phyloP scores from a whole-genome alignment of 2,113 vertebrate genomes.

The Gadus chalcogrammus region DNA sequence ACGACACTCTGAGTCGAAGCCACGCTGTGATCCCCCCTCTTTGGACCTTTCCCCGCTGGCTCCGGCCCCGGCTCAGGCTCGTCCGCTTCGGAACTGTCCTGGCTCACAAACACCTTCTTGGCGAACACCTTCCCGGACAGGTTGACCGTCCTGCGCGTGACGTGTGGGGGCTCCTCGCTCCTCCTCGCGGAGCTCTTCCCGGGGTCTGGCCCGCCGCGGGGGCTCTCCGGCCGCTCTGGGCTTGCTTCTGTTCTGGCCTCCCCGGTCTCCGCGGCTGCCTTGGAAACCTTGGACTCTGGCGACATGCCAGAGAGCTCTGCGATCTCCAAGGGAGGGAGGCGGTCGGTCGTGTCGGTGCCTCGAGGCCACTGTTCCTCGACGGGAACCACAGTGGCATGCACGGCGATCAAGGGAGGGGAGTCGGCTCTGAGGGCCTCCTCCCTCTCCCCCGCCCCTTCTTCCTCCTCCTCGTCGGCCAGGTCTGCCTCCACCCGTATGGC shows the following conservation, averaged over 20 bases:
- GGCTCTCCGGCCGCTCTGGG: constrained; percentile 19
- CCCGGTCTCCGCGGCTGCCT: constrained; percentile 19
- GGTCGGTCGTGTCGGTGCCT: background rate
- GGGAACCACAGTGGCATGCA: constrained; percentile 58
- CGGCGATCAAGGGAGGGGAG: constrained; percentile 52
- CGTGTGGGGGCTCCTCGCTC: background rate
- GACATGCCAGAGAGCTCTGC: constrained; percentile 23
- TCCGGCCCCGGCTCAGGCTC: constrained; percentile 15
- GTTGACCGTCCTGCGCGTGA: constrained; percentile 64
- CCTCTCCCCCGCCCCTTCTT: constrained; percentile 37
- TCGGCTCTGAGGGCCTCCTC: constrained; percentile 53
- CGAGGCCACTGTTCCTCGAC: constrained; percentile 36
- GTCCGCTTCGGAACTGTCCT: constrained; percentile 37
- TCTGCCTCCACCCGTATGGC: constrained; percentile 71
- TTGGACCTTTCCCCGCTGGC: background rate
- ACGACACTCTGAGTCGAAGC: constrained; percentile 23
- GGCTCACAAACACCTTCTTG: constrained; percentile 45
- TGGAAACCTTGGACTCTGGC: constrained; percentile 33
- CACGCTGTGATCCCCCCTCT: constrained; percentile 10
- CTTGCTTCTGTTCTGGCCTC: constrained; percentile 32
- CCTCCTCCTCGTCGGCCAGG: constrained; percentile 62
- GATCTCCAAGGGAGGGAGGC: background rate
- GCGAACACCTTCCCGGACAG: constrained; percentile 56
- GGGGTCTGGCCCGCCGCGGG: constrained; percentile 9
- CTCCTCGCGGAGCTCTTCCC: constrained; percentile 19